Evolutionary conservation across 2,888 invertebrate genomes (phyloP).

Genomic region (Monopis laevigella): DNA sequence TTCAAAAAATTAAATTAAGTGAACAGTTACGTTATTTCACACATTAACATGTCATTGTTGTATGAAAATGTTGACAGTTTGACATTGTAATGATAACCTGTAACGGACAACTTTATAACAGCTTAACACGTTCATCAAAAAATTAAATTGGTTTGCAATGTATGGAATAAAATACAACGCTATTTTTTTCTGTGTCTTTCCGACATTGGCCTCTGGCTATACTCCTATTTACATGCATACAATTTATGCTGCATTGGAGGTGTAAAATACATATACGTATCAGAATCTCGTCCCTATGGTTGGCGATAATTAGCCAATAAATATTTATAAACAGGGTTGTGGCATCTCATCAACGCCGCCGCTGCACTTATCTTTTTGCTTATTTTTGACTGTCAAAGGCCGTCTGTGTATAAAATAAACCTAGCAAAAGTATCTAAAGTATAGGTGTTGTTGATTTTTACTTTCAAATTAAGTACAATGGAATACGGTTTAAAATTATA

Average conservation of each 20-base stretch:
- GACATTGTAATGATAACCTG: constrained; percentile 10
- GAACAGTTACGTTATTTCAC: neutral
- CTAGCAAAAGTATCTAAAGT: too few relatives aligned
- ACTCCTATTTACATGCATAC: too few relatives aligned
- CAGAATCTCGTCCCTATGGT: constrained; percentile 19
- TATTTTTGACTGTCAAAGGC: constrained; percentile 35
- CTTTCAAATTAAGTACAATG: too few relatives aligned
- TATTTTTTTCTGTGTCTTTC: constrained; percentile 10
- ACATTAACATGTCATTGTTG: constrained; percentile 4
- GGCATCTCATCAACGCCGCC: constrained; percentile 35
- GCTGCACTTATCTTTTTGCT: constrained; percentile 26
- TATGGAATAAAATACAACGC: constrained; percentile 10
- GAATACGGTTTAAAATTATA: neutral
- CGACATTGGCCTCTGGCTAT: constrained; percentile 32
- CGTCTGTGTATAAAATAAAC: constrained; percentile 22
- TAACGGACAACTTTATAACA: constrained; percentile 38
- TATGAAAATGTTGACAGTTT: constrained; percentile 3
- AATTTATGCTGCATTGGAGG: constrained; percentile 36
- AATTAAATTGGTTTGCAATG: constrained; percentile 20
- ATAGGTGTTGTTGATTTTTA: too few relatives aligned
- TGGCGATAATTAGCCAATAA: constrained; percentile 52
- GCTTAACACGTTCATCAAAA: constrained; percentile 29
- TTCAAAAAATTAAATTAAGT: too few relatives aligned
- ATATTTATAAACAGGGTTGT: constrained; percentile 55
- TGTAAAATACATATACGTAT: constrained; percentile 38